Evolutionary conservation across 2,113 vertebrate genomes (phyloP), one percentile per base, ranked within the genome.

Genomic region (Lycaon pictus): DNA sequence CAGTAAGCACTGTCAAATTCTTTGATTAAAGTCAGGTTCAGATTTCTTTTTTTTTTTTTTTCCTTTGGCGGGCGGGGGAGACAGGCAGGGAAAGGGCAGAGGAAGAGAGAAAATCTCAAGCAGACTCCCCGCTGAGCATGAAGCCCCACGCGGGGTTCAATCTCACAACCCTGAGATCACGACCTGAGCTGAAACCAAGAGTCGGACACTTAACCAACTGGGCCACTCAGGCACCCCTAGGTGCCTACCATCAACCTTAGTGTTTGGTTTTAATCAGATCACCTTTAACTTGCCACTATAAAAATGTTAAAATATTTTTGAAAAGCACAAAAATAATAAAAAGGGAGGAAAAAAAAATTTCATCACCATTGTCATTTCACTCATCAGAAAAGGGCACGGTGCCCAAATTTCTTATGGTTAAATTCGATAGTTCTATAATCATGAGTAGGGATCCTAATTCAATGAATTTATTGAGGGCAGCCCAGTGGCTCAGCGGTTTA

Each of bases 141-240:
- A 29, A 67, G 65, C 29, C 65, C 29, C 1, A 16, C 32, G 65
- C 13, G 3, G 65, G 29, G 7, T 15, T 67, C 5, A 3, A 17
- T 15, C 65, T n/a, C 29, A n/a, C n/a, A 32, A n/a, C 15, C 15
- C 65, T 67, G 65, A n/a, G 29, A n/a, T 67, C 29, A 9, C 2
- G 2, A 67, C 29, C 65, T 3, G 29, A 67, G 65, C 29, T n/a
- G 65, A 67, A n/a, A n/a, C 65, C 65, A 67, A n/a, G 65, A 67
- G 15, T n/a, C 29, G 0, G 15, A 67, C 0, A 7, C 29, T 67
- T 67, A 7, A n/a, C 4, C 3, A 7, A n/a, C 29, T 7, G 29
- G 32, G 65, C 15, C 65, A 67, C 29, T 32, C 65, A n/a, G 15
- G 15, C 15, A 17, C 29, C 15, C 32, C 32, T 3, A 69, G 29